Base-by-base conservation (phyloP, 2,888 invertebrate species). In the Rotaria socialis region DNA sequence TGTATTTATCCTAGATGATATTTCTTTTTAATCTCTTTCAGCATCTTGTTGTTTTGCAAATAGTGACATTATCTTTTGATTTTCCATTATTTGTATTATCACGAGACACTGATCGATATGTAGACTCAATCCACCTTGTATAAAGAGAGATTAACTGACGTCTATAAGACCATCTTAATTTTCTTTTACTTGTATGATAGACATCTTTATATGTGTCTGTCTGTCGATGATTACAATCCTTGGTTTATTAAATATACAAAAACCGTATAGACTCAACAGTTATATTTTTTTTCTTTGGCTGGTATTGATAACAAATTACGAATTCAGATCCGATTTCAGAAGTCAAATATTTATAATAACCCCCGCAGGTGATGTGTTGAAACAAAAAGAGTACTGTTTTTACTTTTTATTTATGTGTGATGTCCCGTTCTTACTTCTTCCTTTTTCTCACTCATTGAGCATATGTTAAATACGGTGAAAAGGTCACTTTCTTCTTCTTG, bases 401-500 rank as follows among this genome's bases (percentile, higher is more conserved):
- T 50, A 3, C 16, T 52, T 14, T 52, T 2, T 16, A 16, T 52
- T 1, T 52, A 35, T 67, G 35, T 67, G 27, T 27, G 14, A 35
- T 67, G 16, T 67, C 27, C 67, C 35, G 35, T 35, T 67, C 35
- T 50, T 8, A 11, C 35, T 14, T 67, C 67, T 67, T 67, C 67
- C 67, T 67, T 67, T 35, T 67, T 67, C 67, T 67, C 67, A 16
- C 8, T 19, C 67, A 67, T 67, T 67, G 67, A 67, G 19, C 67
- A 67, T 35, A 67, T 41, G 67, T 41, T 14, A 35, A 67, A 35
- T 5, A 67, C 67, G 67, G 67, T 67, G 67, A 67, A 67, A 67
- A 67, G 67, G 67, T 67, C 67, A 67, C 67, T 67, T 67, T 67
- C 35, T 67, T 67, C 35, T 67, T 67, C 14, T 67, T 67, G 1